Evolutionary conservation across 2,888 invertebrate species (phyloP).

Genomic region (Exocentrus adspersus): DNA sequence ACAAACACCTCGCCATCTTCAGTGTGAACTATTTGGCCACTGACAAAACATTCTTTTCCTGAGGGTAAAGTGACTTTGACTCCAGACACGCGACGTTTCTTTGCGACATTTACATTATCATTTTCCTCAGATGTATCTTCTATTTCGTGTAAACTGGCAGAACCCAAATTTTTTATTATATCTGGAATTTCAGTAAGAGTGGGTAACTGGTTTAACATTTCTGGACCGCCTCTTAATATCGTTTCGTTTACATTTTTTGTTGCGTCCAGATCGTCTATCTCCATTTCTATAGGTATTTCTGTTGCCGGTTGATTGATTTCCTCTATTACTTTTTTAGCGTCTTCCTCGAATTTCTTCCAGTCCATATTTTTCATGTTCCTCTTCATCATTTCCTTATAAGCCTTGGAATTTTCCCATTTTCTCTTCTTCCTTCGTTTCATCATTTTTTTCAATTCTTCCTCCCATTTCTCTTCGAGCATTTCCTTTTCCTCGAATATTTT

Average conservation of each 20-base stretch:
- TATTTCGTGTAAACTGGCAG: conserved; percentile 68
- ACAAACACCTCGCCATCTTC: conserved; percentile 77
- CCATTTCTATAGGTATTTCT: conserved; percentile 62
- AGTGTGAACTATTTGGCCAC: conserved; percentile 78
- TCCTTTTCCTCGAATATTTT: conserved; percentile 84
- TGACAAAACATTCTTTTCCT: conserved; percentile 75
- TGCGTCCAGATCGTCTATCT: conserved; percentile 68
- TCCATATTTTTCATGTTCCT: conserved; percentile 73
- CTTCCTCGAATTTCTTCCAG: conserved; percentile 72
- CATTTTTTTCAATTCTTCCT: conserved; percentile 61
- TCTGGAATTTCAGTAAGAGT: conserved; percentile 72
- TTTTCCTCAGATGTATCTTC: conserved; percentile 60
- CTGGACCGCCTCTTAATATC: conserved; percentile 64
- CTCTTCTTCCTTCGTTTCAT: conserved; percentile 58
- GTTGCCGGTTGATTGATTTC: conserved; percentile 56
- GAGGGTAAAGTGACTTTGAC: conserved; percentile 67
- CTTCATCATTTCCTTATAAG: conserved; percentile 72
- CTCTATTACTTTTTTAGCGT: conserved; percentile 66
- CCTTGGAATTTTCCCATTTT: conserved; percentile 60
- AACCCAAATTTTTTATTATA: conserved; percentile 70
- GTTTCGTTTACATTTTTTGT: conserved; percentile 72
- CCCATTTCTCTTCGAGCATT: conserved; percentile 73
- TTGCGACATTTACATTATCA: conserved; percentile 34
- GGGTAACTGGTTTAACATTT: conserved; percentile 70
- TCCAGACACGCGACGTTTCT: conserved; percentile 54